Percentiles rank a stretch among this genome's conserved stretches.
These are phyloP conservation scores for Elymnias hypermnestra DNA, from an alignment of 1,140 invertebrate genomes.

Conservation along the genomic window DNA sequence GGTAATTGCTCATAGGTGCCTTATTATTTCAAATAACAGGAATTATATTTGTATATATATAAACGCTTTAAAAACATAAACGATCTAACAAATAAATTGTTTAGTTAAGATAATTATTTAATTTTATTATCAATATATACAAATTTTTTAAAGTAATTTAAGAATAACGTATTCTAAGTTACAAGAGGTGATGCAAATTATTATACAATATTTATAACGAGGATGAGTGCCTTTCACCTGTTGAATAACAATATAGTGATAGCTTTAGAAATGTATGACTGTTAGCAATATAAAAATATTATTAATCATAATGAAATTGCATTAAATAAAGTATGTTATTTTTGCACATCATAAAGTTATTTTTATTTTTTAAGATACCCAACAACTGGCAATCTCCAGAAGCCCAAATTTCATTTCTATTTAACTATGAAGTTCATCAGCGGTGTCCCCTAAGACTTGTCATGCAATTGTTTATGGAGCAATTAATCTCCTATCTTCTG, in stretches of 20 bases:
- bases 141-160: conserved; percentile 16
- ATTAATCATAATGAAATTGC: conserved; percentile 37
- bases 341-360: conserved; percentile 38
- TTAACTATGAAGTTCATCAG: no score
- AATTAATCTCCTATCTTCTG: no score
- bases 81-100: conserved; percentile 18
- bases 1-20: conserved; percentile 26
- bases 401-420: no score
- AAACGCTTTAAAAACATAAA: conserved; percentile 23
- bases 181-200: conserved; percentile 24
- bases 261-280: conserved; percentile 39
- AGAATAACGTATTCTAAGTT: no score
- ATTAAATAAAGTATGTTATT: conserved; percentile 46
- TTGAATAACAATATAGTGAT: conserved; percentile 35
- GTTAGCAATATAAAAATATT: conserved; percentile 41
- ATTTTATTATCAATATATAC: conserved; percentile 21
- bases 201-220: conserved; percentile 43
- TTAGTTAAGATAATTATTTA: conserved; percentile 20
- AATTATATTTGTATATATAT: conserved; percentile 20
- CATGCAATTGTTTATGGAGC: no score
- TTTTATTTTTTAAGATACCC: no score
- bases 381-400: no score
- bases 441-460: no score
- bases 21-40: conserved; percentile 25
- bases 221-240: conserved; percentile 48